phyloP scores from a whole-genome alignment of 2,113 vertebrate species.

The Caloenas nicobarica region DNA sequence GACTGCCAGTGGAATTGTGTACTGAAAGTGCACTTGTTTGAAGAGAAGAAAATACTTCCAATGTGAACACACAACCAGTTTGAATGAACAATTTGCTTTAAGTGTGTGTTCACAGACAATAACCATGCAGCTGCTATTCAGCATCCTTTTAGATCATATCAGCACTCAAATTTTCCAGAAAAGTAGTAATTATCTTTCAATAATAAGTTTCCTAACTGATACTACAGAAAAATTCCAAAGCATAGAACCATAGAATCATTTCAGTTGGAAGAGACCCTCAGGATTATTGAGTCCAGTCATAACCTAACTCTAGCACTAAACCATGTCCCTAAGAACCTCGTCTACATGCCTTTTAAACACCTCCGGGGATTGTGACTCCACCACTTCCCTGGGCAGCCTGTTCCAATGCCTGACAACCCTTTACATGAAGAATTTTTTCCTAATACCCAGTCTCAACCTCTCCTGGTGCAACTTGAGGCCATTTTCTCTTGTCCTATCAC shows the following conservation, averaged over 20 bases:
- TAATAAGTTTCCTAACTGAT: not conserved
- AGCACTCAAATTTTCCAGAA: not conserved
- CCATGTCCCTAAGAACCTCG: no score
- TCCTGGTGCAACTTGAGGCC: no score
- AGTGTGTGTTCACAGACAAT: not conserved
- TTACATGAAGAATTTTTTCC: no score
- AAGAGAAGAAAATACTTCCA: not conserved
- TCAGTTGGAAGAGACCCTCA: no score
- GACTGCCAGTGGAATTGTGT: not conserved
- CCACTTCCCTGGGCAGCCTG: no score
- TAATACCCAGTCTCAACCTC: no score
- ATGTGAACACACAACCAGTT: not conserved
- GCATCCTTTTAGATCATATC: not conserved
- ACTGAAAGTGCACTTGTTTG: not conserved
- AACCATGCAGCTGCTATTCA: not conserved
- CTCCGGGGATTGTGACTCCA: no score
- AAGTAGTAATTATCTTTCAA: not conserved
- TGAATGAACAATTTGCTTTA: not conserved
- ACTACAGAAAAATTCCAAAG: not conserved
- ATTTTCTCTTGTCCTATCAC: no score
- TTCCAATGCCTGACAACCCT: no score
- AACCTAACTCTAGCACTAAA: no score
- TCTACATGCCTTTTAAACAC: no score
- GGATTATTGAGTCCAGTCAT: no score
- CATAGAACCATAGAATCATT: not conserved